A percentile compares a stretch with the other conserved stretches of the same genome.
Conservation (phyloP, 2,797 vertebrate genomes). For the Alfaro cultratus region DNA sequence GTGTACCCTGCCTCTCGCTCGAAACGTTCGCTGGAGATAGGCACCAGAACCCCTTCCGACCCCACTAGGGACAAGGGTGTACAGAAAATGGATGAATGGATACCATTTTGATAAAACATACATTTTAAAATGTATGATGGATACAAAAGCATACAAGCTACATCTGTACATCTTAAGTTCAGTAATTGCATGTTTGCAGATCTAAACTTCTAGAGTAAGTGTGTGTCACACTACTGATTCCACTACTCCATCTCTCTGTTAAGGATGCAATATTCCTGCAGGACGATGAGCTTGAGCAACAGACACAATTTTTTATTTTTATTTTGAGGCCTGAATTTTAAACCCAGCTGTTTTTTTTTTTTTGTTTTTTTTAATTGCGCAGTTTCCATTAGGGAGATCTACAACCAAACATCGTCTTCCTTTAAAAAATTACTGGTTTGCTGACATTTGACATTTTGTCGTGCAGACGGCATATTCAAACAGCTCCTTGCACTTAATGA, state of each 20-base stretch:
- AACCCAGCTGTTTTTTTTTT: constrained; percentile 21
- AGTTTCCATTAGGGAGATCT: constrained; percentile 12
- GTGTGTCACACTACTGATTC: background rate
- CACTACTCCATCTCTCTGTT: background rate
- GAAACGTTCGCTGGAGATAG: too few relatives aligned
- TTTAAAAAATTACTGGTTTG: background rate
- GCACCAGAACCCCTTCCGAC: too few relatives aligned
- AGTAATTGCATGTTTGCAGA: background rate
- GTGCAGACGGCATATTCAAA: constrained; percentile 34
- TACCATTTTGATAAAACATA: background rate
- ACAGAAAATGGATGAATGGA: too few relatives aligned
- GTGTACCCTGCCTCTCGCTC: too few relatives aligned
- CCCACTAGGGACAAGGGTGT: too few relatives aligned
- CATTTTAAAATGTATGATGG: background rate
- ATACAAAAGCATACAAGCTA: background rate
- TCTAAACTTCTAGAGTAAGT: background rate
- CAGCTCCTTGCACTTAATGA: constrained; percentile 41
- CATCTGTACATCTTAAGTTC: background rate
- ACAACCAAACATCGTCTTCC: constrained; percentile 5
- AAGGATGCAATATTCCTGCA: constrained; percentile 8
- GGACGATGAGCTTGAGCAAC: constrained; percentile 9
- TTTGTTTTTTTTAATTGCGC: constrained; percentile 16
- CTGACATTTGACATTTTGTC: constrained; percentile 15
- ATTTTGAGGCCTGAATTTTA: constrained; percentile 11
- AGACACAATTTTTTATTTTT: constrained; percentile 7